Conservation (phyloP, 1,140 invertebrate genomes). For the Atta colombica region DNA sequence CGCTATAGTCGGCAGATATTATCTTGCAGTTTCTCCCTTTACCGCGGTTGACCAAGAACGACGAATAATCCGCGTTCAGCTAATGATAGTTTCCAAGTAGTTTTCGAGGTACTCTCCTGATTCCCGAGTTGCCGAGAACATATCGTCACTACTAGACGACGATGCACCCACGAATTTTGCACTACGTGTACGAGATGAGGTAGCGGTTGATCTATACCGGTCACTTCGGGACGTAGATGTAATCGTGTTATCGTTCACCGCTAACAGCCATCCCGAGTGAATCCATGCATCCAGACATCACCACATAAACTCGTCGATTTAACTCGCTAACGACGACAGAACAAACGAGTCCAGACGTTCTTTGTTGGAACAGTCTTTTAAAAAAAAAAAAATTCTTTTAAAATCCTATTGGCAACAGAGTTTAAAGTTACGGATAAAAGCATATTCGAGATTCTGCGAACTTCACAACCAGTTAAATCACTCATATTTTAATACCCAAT, state of each 20-base stretch:
- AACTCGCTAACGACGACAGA: slow-evolving; percentile 3
- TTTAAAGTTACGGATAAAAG: slow-evolving; percentile 18
- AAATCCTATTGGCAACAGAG: background rate
- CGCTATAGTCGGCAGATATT: background rate
- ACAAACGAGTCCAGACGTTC: background rate
- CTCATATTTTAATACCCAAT: background rate
- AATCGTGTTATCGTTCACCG: slow-evolving; percentile 46
- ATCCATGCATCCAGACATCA: background rate
- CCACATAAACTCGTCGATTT: slow-evolving; percentile 2
- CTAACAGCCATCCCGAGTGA: slow-evolving; percentile 22
- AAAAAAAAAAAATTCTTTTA: slow-evolving; percentile 23
- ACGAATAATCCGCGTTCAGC: slow-evolving; percentile 41
- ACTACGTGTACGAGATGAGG: background rate
- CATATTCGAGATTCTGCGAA: slow-evolving; percentile 8
- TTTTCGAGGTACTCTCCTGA: slow-evolving; percentile 16
- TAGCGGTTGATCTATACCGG: slow-evolving; percentile 7
- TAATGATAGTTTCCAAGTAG: slow-evolving; percentile 61
- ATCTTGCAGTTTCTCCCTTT: slow-evolving; percentile 38
- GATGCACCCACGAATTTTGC: slow-evolving; percentile 4
- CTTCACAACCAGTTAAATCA: slow-evolving; percentile 29
- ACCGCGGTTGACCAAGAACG: slow-evolving; percentile 25
- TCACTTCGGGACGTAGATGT: slow-evolving; percentile 43
- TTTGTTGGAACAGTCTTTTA: background rate
- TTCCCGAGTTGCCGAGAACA: slow-evolving; percentile 4
- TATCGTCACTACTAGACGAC: background rate